Evolutionary conservation across 2,888 invertebrate genomes (phyloP).

Genomic region (Trissolcus japonicus): DNA sequence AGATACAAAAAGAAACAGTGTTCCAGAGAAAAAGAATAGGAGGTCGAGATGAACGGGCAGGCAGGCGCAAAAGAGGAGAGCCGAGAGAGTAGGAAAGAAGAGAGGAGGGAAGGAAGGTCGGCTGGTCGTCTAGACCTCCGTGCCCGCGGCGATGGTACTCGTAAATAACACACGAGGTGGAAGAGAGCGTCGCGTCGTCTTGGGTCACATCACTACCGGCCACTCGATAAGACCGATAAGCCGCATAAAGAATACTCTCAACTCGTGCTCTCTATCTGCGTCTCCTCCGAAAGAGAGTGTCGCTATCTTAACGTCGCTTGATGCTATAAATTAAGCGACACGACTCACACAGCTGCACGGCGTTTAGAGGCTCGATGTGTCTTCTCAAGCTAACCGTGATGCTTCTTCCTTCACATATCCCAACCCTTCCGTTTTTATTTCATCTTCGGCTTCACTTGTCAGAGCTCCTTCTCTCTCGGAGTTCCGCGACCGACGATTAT

Average conservation of each 20-base stretch:
- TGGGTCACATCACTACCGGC: constrained; percentile 68
- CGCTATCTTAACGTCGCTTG: constrained; percentile 72
- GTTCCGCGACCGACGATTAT: constrained; percentile 28
- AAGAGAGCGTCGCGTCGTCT: constrained; percentile 54
- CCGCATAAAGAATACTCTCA: constrained; percentile 70
- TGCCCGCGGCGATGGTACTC: constrained; percentile 60
- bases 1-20: constrained; percentile 53
- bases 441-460: constrained; percentile 35
- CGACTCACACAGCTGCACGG: constrained; percentile 69
- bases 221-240: constrained; percentile 72
- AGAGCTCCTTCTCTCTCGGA: constrained; percentile 25
- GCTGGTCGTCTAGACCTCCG: constrained; percentile 60
- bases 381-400: constrained; percentile 52
- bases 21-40: constrained; percentile 53
- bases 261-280: constrained; percentile 59
- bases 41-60: constrained; percentile 39
- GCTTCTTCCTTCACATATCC: constrained; percentile 60
- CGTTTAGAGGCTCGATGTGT: constrained; percentile 55
- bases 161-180: constrained; percentile 60
- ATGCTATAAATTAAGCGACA: constrained; percentile 72
- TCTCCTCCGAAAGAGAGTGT: constrained; percentile 63
- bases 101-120: constrained; percentile 48
- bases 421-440: constrained; percentile 53
- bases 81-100: constrained; percentile 13
- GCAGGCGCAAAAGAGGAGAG: constrained; percentile 43